Evolutionary conservation across 2,888 invertebrate species (phyloP).

Genomic region (Drosophila nr. perissopoda): DNA sequence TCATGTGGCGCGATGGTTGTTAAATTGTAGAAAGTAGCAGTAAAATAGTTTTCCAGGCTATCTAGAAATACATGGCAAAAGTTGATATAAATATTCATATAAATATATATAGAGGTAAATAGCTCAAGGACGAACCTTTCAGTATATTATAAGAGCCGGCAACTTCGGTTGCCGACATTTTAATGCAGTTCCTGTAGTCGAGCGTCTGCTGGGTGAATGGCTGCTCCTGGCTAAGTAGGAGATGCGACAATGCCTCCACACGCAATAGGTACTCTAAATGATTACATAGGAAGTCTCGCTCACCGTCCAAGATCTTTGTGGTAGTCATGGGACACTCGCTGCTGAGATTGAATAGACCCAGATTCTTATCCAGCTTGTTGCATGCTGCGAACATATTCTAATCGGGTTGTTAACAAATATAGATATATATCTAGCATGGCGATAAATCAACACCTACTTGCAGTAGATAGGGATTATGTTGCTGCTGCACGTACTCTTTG

Average conservation of each 20-base stretch:
- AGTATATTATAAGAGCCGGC: constrained; percentile 88
- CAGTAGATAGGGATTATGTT: constrained; percentile 87
- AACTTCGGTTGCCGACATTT: constrained; percentile 86
- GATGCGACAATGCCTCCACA: constrained; percentile 95
- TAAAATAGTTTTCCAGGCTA: constrained; percentile 94
- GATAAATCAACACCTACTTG: constrained; percentile 57
- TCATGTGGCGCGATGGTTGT: constrained; percentile 98
- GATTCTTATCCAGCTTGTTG: constrained; percentile 68
- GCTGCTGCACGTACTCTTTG: constrained; percentile 89
- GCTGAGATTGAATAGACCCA: constrained; percentile 45
- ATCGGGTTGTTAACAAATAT: neutral
- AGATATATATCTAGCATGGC: neutral
- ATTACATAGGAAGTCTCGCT: constrained; percentile 91
- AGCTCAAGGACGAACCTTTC: constrained; percentile 85
- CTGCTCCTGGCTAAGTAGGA: constrained; percentile 90
- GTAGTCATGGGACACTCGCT: constrained; percentile 16
- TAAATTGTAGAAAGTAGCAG: constrained; percentile 97
- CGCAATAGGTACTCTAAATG: constrained; percentile 97
- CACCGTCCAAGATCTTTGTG: constrained; percentile 85
- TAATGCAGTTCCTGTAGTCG: constrained; percentile 88
- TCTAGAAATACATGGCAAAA: constrained; percentile 63
- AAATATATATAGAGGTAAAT: neutral
- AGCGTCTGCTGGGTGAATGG: constrained; percentile 87
- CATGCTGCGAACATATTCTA: constrained; percentile 64
- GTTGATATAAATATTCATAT: neutral